These are phyloP conservation scores for Papilio dardanus DNA, from an alignment of 1,140 invertebrate species.

Conservation along the genomic window DNA sequence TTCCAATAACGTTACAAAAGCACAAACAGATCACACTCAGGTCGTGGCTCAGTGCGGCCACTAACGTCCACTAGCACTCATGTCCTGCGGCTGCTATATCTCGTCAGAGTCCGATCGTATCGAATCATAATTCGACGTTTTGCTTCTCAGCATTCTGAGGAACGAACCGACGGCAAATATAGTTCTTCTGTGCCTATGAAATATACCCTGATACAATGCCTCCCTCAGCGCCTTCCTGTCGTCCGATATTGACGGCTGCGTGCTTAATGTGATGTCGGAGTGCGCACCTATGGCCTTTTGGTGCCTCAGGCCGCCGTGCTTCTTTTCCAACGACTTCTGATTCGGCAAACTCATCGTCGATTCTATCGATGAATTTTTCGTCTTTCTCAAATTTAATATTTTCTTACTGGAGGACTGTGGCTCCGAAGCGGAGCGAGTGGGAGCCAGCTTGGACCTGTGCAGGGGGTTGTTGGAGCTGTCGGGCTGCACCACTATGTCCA, in stretches of 20 bases:
- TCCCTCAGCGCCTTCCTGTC: constrained; percentile 89
- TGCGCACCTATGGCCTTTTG: constrained; percentile 78
- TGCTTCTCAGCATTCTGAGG: constrained; percentile 89
- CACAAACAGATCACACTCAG: constrained; percentile 60
- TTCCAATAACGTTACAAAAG: constrained; percentile 60
- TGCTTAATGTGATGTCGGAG: constrained; percentile 79
- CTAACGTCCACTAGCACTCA: constrained; percentile 61
- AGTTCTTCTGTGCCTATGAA: constrained; percentile 89
- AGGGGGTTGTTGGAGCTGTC: constrained; percentile 76
- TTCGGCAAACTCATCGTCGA: constrained; percentile 81
- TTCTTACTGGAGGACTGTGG: constrained; percentile 74
- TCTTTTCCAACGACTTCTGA: constrained; percentile 81
- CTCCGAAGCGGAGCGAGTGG: constrained; percentile 75
- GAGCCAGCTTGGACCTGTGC: constrained; percentile 77
- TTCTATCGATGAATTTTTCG: constrained; percentile 81
- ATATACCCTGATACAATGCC: constrained; percentile 91
- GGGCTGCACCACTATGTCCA: constrained; percentile 78
- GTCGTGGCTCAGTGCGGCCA: constrained; percentile 69
- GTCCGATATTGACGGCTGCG: constrained; percentile 84
- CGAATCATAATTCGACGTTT: constrained; percentile 91
- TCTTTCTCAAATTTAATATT: constrained; percentile 73
- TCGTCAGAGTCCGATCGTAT: constrained; percentile 84
- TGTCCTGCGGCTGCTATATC: constrained; percentile 72
- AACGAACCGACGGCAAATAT: constrained; percentile 91
- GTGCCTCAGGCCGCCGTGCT: constrained; percentile 75